Evolutionary conservation across 2,888 invertebrate species (phyloP), one percentile per base, ranked within the genome.

Genomic region (Drosophila macrospina): DNA sequence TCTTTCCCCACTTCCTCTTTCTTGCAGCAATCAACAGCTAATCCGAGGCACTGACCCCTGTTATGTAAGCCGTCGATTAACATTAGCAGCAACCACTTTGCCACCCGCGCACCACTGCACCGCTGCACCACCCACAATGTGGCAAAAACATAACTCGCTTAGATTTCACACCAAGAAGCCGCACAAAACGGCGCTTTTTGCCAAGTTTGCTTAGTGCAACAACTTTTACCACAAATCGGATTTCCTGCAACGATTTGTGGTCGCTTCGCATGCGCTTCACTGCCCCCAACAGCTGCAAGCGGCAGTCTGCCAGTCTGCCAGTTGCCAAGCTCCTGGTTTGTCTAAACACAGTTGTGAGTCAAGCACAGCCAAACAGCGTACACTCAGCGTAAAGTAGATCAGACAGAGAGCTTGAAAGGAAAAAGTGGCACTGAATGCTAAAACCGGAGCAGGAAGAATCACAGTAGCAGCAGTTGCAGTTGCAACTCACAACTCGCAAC

Each of bases 141-240:
- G 5, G 51, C 8, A 16, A 37, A 28, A 28, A 52, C 48, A 54
- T 55, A 61, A 70, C 62, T 66, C 36, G 72, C 77, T 67, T 72
- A 64, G 73, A 77, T 75, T 77, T 77, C 67, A 67, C 73, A 72
- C 44, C 67, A 67, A 75, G 74, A 75, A 75, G 74, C 74, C 74
- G 60, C 67, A 75, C 75, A 64, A 72, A 65, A 37, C 52, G 44
- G 54, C 11, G 44, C 62, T 57, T 50, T 47, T 47, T 39, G 57
- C 42, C 60, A 59, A 48, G 71, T 72, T 66, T 47, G 44, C 11
- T 71, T 62, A 59, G 64, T 54, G 57, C 65, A 80, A 86, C 71
- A 84, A 84, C 84, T 88, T 86, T 84, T 84, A 87, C 88, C 79
- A 87, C 89, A 85, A 88, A 87, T 85, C 84, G 87, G 87, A 85